Percentiles rank a stretch among this genome's conserved stretches.
phyloP scores from a whole-genome alignment of 2,888 invertebrate species.

The Dinocampus coccinellae region DNA sequence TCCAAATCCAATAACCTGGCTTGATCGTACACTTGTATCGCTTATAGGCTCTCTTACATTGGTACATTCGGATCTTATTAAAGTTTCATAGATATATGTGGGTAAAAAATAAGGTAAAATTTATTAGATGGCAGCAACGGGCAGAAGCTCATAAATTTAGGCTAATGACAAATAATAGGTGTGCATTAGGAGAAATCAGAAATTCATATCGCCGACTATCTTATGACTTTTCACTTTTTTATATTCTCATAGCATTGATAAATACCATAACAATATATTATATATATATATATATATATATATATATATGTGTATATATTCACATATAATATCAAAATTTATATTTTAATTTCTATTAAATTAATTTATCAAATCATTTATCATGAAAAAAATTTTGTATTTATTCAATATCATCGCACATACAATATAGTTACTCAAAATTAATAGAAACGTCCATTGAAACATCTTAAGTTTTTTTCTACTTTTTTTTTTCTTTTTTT shows the following conservation, averaged over 20 bases:
- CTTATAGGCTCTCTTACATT: slow-evolving; percentile 82
- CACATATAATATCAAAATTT: background rate
- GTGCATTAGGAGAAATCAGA: background rate
- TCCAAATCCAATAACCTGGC: slow-evolving; percentile 93
- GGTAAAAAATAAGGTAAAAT: background rate
- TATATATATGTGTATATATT: background rate
- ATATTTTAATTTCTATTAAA: background rate
- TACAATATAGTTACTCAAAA: background rate
- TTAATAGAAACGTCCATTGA: background rate
- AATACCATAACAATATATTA: background rate
- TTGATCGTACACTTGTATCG: slow-evolving; percentile 89
- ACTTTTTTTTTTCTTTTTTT: background rate
- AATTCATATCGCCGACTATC: background rate
- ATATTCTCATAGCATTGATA: background rate
- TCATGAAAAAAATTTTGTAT: too few relatives aligned
- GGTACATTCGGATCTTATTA: slow-evolving; percentile 69
- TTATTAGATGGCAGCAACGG: background rate
- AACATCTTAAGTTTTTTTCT: too few relatives aligned
- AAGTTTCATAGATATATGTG: slow-evolving; percentile 56
- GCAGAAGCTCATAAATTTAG: background rate
- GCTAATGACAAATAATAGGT: background rate
- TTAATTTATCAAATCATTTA: too few relatives aligned
- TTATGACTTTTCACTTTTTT: background rate
- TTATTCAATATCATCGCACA: background rate
- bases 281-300: background rate